phyloP scores from a whole-genome alignment of 2,113 vertebrate genomes.

The Halichoerus grypus region DNA sequence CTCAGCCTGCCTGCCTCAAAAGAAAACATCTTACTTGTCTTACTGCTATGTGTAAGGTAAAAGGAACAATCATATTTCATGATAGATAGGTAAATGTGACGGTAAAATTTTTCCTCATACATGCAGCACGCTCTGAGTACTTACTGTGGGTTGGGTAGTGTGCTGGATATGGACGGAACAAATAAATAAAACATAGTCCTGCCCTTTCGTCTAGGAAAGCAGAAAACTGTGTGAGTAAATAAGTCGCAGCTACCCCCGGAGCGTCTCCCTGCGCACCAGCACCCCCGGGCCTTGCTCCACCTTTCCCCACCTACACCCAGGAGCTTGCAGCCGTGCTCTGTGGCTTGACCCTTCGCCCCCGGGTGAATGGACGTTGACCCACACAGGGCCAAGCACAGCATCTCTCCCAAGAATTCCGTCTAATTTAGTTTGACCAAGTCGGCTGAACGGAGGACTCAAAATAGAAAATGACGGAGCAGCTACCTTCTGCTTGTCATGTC shows the following conservation, averaged over 20 bases:
- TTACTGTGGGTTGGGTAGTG: background rate
- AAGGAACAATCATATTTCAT: background rate
- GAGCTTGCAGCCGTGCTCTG: background rate
- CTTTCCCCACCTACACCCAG: no score
- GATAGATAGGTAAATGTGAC: background rate
- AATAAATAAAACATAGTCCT: background rate
- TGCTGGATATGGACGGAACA: background rate
- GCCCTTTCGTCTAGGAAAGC: background rate
- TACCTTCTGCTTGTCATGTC: background rate
- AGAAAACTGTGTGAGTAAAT: background rate
- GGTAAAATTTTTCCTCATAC: background rate
- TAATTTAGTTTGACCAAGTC: background rate
- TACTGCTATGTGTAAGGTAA: background rate
- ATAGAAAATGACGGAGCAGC: background rate
- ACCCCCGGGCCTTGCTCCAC: accelerated
- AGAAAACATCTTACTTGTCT: background rate
- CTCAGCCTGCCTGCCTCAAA: background rate
- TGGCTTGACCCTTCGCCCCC: background rate
- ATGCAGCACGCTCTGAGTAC: background rate
- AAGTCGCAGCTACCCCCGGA: background rate
- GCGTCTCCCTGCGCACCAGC: accelerated
- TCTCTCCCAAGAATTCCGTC: background rate
- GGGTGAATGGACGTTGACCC: background rate
- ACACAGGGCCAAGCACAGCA: no score
- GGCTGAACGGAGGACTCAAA: background rate